Evolutionary conservation across 2,888 invertebrate species (phyloP), one percentile per base, ranked within the genome.

Genomic region (Papilio gigon): DNA sequence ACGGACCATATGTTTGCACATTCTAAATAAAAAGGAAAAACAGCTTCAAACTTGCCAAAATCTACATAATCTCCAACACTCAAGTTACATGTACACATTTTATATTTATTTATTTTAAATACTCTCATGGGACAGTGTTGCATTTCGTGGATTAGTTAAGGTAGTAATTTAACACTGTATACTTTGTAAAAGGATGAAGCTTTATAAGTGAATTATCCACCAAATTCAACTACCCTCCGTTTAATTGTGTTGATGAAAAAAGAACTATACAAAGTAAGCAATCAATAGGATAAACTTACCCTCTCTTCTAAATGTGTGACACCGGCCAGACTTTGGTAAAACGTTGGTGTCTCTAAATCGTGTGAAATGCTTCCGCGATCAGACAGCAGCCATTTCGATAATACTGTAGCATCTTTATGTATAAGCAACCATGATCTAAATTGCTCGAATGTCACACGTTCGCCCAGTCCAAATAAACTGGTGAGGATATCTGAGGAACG

Each of bases 301-400:
- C 94, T 93, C 76, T 95, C 95, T 75, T 95, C 95, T 67, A 95
- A 93, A 90, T 98, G 98, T 25, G 98, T 98, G 37, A 98, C 98
- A 37, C 98, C 98, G 47, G 98, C 97, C 71, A 98, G 91, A 65
- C 98, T 98, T 84, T 98, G 98, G 86, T 98, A 98, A 83, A 98
- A 98, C 0, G 98, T 98, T 0, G 96, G 96, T 1, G 97, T 97
- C 84, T 97, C 97, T 80, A 96, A 88, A 80, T 97, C 97, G 71
- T 96, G 96, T 56, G 95, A 95, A 5, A 97, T 91, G 63, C 95
- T 95, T 53, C 96, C 95, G 76, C 94, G 93, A 77, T 96, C 95
- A 1, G 94, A 93, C 22, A 98, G 86, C 72, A 98, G 87, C 98
- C 98, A 98, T 77, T 95, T 94, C 0, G 96, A 96, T 14, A 97